Evolutionary conservation across 2,113 vertebrate genomes (phyloP).

Genomic region (Labrus mixtus): DNA sequence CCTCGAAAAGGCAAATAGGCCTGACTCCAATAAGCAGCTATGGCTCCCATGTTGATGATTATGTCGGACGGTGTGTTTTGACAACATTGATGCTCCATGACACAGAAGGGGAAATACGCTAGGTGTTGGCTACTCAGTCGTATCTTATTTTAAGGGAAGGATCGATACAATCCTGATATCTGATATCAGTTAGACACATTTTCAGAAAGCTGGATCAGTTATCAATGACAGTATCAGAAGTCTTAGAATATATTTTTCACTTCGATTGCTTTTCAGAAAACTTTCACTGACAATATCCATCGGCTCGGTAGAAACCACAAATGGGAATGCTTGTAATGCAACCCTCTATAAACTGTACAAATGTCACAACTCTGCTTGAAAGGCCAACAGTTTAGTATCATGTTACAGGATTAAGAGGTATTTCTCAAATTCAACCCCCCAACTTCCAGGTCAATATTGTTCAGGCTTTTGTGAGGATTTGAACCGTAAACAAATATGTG

Average conservation of each 20-base stretch:
- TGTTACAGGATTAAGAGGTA: conserved; percentile 62
- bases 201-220: not conserved
- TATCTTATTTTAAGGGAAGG: no score
- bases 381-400: conserved; percentile 68
- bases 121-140: no score
- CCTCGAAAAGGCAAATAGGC: no score
- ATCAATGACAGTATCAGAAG: not conserved
- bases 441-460: conserved; percentile 52
- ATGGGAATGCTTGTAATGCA: conserved; percentile 1
- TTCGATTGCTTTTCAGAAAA: not conserved
- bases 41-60: no score
- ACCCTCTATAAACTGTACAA: conserved; percentile 16
- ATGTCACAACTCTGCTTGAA: conserved; percentile 41
- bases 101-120: no score
- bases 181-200: no score
- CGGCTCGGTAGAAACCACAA: conserved; percentile 5
- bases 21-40: no score
- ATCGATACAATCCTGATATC: no score
- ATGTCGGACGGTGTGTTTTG: no score
- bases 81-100: no score
- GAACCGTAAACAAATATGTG: conserved; percentile 41
- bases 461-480: conserved; percentile 36
- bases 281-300: not conserved
- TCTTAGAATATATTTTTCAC: not conserved
- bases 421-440: conserved; percentile 37